Evolutionary conservation across 2,888 invertebrate species (phyloP), one percentile per base, ranked within the genome.

Genomic region (Helleia helle): DNA sequence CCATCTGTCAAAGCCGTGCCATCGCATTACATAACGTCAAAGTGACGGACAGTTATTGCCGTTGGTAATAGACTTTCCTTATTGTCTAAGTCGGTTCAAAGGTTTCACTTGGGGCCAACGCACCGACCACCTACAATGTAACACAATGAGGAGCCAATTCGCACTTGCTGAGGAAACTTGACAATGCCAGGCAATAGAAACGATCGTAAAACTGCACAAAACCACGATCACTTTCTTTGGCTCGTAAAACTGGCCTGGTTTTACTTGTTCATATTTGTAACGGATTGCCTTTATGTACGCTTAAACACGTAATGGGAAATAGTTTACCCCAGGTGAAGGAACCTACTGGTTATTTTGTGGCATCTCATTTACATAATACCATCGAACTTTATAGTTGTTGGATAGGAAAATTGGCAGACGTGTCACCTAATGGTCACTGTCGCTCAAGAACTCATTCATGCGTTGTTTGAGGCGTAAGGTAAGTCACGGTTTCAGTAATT

Each of bases 151-250:
- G 41, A 39, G 51, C 48, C 51, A 50, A 47, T 54, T 47, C 49
- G 43, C 48, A 47, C 43, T 42, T 36, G 47, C 38, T 52, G 54
- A 52, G 56, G n/a, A n/a, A 56, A 56, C 54, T 47, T 46, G 48
- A 53, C 55, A 55, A 53, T 52, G 47, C 40, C 25, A 39, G 28
- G 38, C 50, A 46, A 50, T 53, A 50, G 50, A 46, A 47, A 51
- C 45, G 48, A 31, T 51, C 50, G 49, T 51, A 51, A 50, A 50
- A 41, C 34, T 24, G 24, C 31, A 42, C 37, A 40, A 37, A 47
- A 47, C 48, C 40, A 36, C 31, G 41, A 48, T 54, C 58, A 56
- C 62, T 61, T 62, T 63, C 62, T 49, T 51, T 44, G 7, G 22
- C 3, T 22, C 22, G 22, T 22, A 22, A 22, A 22, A 22, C 22